Base-by-base conservation (phyloP, 2,797 vertebrate species). In the Xerus rutilus region DNA sequence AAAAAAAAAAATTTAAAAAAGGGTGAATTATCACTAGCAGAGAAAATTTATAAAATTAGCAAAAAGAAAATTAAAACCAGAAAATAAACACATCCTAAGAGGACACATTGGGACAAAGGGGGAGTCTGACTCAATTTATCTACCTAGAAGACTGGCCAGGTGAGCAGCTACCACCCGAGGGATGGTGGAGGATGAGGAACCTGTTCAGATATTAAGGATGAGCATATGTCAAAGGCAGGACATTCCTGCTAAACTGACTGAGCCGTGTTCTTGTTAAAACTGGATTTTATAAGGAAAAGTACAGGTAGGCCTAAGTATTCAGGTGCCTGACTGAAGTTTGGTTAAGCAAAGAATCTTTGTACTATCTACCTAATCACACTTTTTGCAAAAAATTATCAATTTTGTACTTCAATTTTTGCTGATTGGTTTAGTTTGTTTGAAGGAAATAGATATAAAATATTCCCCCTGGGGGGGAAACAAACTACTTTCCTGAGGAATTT, bases 41-140 rank as follows among this genome's bases (percentile, higher is more conserved):
- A 85, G 52, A 70, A 45, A 6, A n/a, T 89, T 70, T 76, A 69
- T 86, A 86, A 93, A 92, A 84, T 43, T 49, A 73, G 18, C 59
- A 86, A 89, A 72, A 93, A 89, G 12, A 74, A 28, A 86, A 87
- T 30, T 32, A n/a, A 86, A 89, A 49, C 17, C 39, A 96, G 77
- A 87, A 10, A 59, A 86, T 25, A 79, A 77, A 85, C 65, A 76
- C 54, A 82, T 20, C 78, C 30, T 35, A 62, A 13, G 28, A 72
- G 20, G n/a, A 92, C 59, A 43, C 43, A 32, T 25, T n/a, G 11
- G 15, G 17, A 59, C 32, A 59, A 69, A 59, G 35, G 32, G 25
- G 9, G 23, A 43, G 18, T 74, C 14, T 28, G 21, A 15, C 32
- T 54, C 20, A 21, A 74, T 0, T 21, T 32, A 49, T 15, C 25